A percentile compares a stretch with the other conserved stretches of the same genome.
phyloP scores from a whole-genome alignment of 2,888 invertebrate genomes.

The Drosophila neonasuta region DNA sequence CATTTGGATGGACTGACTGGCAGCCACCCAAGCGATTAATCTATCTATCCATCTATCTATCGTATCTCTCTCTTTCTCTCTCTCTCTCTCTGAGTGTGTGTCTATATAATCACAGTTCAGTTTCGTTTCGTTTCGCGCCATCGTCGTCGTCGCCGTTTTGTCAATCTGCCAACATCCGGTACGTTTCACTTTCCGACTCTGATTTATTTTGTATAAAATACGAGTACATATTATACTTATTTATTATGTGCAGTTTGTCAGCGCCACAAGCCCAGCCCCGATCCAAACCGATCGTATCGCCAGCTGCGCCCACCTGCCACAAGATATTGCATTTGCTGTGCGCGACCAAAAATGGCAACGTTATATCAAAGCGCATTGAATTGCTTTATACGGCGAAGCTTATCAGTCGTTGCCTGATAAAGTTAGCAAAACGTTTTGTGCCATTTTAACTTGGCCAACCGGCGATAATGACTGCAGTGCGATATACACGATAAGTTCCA shows the following conservation, averaged over 20 bases:
- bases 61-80: conserved; percentile 39
- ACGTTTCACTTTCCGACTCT: conserved; percentile 73
- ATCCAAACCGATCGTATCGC: conserved; percentile 31
- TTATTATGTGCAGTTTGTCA: conserved; percentile 77
- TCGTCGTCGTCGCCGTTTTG: conserved; percentile 56
- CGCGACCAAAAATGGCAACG: conserved; percentile 64
- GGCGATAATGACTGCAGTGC: conserved; percentile 47
- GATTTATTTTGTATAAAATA: conserved; percentile 69
- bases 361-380: conserved; percentile 71
- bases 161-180: conserved; percentile 75
- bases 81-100: background rate
- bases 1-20: conserved; percentile 37
- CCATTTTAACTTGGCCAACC: conserved; percentile 45
- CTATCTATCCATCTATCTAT: conserved; percentile 37
- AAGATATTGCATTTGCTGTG: conserved; percentile 21
- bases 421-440: conserved; percentile 54
- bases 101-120: conserved; percentile 42
- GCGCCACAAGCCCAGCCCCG: conserved; percentile 40
- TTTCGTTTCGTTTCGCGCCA: conserved; percentile 25
- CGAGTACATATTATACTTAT: conserved; percentile 61
- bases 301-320: conserved; percentile 70
- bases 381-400: conserved; percentile 55
- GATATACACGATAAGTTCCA: conserved; percentile 31
- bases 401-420: conserved; percentile 62
- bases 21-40: conserved; percentile 71